Evolutionary conservation across 1,140 invertebrate genomes (phyloP).

Genomic region (Temnothorax curvispinosus): DNA sequence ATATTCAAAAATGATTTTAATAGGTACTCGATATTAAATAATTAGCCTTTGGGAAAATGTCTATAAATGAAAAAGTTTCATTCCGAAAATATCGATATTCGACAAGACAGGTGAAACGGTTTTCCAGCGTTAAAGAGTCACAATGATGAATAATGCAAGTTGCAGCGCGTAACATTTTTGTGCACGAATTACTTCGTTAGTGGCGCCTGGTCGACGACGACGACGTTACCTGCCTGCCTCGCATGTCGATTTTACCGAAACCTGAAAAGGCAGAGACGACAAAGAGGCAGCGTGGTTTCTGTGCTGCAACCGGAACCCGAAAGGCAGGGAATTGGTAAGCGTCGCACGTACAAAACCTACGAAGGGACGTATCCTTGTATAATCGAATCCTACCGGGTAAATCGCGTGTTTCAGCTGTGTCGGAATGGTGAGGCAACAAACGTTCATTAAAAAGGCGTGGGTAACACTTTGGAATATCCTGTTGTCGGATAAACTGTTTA

Average conservation of each 20-base stretch:
- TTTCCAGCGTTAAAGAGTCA: constrained; percentile 56
- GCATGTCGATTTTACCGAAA: constrained; percentile 78
- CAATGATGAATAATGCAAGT: constrained; percentile 77
- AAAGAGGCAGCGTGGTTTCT: constrained; percentile 64
- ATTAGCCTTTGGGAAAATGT: background rate
- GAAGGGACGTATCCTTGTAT: constrained; percentile 51
- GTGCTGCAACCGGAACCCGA: constrained; percentile 42
- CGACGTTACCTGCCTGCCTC: constrained; percentile 61
- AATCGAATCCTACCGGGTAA: constrained; percentile 58
- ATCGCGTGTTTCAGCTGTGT: constrained; percentile 33
- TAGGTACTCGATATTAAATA: background rate
- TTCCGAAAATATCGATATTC: background rate
- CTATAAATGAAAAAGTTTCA: background rate
- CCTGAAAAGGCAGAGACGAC: constrained; percentile 71
- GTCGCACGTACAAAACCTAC: constrained; percentile 54
- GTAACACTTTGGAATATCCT: background rate
- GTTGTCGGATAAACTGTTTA: background rate
- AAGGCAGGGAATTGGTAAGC: constrained; percentile 37
- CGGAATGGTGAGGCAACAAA: constrained; percentile 11
- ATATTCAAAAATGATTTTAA: background rate
- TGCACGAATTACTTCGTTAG: constrained; percentile 81
- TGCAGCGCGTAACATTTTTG: constrained; percentile 76
- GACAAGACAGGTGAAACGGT: constrained; percentile 39
- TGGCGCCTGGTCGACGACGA: constrained; percentile 34
- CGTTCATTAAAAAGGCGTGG: constrained; percentile 46